phyloP scores from a whole-genome alignment of 1,140 invertebrate species.

The Tetramorium simillimum region DNA sequence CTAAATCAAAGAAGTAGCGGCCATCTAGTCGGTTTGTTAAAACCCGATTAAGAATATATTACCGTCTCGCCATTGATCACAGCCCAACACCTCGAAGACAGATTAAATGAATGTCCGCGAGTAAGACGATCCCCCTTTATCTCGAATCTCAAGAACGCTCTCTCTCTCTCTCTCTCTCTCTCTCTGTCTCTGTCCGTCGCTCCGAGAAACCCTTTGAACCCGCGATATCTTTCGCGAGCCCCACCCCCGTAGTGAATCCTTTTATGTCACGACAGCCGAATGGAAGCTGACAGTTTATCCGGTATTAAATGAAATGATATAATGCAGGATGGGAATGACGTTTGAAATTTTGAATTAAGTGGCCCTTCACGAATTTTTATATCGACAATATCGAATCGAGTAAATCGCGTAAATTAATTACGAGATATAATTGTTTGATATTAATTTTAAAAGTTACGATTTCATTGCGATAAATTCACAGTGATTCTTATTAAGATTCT shows the following conservation, averaged over 20 bases:
- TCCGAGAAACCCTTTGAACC: constrained; percentile 70
- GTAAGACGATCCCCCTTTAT: constrained; percentile 78
- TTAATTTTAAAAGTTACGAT: not conserved
- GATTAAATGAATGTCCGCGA: constrained; percentile 76
- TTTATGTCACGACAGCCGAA: constrained; percentile 66
- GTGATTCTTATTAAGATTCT: not conserved
- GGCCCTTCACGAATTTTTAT: not conserved
- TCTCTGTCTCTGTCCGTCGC: constrained; percentile 54
- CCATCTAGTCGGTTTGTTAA: constrained; percentile 58
- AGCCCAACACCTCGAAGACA: constrained; percentile 75
- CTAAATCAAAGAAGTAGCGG: not conserved
- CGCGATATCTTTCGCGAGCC: constrained; percentile 35
- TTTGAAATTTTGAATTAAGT: not conserved
- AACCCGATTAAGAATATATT: constrained; percentile 70
- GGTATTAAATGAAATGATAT: constrained; percentile 49
- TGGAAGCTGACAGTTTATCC: constrained; percentile 69
- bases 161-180: constrained; percentile 65
- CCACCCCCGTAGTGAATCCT: constrained; percentile 52
- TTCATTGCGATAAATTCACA: not conserved
- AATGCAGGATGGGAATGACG: not conserved
- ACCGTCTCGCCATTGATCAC: constrained; percentile 72
- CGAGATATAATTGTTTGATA: not conserved
- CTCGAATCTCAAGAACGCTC: constrained; percentile 72
- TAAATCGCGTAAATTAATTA: not conserved
- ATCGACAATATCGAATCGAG: not conserved